Percentiles rank a stretch among this genome's conserved stretches.
These are phyloP conservation scores for Dicranocentrus wangi DNA, from an alignment of 2,888 invertebrate species.

Conservation along the genomic window DNA sequence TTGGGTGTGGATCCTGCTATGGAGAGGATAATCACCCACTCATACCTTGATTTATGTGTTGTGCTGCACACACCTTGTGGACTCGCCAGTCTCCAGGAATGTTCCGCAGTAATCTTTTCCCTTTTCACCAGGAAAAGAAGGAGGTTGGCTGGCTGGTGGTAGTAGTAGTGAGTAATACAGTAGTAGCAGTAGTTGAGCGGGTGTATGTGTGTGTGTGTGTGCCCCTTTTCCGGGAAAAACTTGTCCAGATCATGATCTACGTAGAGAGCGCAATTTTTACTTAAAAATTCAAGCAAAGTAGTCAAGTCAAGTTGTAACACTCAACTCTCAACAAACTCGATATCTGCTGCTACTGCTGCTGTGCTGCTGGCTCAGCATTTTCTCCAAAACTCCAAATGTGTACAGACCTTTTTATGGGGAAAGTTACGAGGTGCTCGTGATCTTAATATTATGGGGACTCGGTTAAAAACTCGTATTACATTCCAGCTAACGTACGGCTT, in stretches of 20 bases:
- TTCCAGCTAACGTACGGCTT: too few species aligned
- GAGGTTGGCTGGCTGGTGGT: too few species aligned
- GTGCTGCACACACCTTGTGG: not conserved
- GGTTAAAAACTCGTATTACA: too few species aligned
- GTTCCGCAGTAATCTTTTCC: too few species aligned
- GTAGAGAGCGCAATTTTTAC: not conserved
- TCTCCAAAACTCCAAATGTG: conserved; percentile 2
- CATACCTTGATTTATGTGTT: conserved; percentile 52
- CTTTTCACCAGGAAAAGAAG: too few species aligned
- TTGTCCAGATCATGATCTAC: not conserved
- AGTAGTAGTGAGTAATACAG: not conserved
- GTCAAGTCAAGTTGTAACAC: not conserved
- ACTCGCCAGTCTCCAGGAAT: not conserved
- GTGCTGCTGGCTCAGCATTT: conserved; percentile 9
- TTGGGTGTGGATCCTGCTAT: not conserved
- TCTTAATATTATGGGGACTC: too few species aligned
- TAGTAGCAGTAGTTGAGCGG: too few species aligned
- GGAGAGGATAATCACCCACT: conserved; percentile 53
- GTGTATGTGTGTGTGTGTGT: too few species aligned
- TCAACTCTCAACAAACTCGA: not conserved
- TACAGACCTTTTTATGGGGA: conserved; percentile 41
- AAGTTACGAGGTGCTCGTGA: conserved; percentile 16
- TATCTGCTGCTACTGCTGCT: conserved; percentile 7
- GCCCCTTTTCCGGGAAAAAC: conserved; percentile 15
- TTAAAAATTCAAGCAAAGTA: conserved; percentile 31